These are phyloP conservation scores for Urosaurus nigricauda DNA, from an alignment of 2,797 vertebrate species.

Conservation along the genomic window DNA sequence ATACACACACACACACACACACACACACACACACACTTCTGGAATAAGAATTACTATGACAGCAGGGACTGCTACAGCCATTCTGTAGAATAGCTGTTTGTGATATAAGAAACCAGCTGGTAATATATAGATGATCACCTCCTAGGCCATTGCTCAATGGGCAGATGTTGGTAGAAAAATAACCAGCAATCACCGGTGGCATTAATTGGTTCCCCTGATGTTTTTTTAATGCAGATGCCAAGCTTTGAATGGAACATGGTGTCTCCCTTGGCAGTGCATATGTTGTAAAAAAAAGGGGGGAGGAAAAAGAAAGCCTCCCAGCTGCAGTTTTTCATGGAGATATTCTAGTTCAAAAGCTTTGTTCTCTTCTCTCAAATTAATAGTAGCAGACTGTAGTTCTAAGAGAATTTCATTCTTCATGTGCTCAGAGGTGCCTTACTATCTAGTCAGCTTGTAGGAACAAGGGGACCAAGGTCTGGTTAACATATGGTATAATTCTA, in stretches of 20 bases:
- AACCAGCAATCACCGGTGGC: slow-evolving; percentile 25
- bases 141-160: slow-evolving; percentile 14
- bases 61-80: not conserved
- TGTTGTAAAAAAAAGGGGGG: not conserved
- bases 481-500: not conserved
- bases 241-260: slow-evolving; percentile 14
- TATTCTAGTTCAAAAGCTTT: not conserved
- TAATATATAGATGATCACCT: not conserved
- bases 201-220: slow-evolving; percentile 36
- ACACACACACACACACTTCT: not conserved
- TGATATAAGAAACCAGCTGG: slow-evolving; percentile 7
- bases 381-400: not conserved
- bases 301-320: not conserved
- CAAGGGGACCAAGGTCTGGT: not conserved
- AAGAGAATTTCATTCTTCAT: not conserved
- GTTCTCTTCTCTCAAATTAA: not conserved
- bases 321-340: not conserved
- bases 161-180: slow-evolving; percentile 34
- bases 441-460: not conserved
- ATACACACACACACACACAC: not conserved
- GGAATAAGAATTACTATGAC: not conserved
- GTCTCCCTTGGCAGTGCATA: slow-evolving; percentile 19
- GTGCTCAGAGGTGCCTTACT: not conserved
- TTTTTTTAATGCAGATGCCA: slow-evolving; percentile 41
- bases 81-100: not conserved